phyloP scores from a whole-genome alignment of 2,113 vertebrate genomes.

The Arothron firmamentum region DNA sequence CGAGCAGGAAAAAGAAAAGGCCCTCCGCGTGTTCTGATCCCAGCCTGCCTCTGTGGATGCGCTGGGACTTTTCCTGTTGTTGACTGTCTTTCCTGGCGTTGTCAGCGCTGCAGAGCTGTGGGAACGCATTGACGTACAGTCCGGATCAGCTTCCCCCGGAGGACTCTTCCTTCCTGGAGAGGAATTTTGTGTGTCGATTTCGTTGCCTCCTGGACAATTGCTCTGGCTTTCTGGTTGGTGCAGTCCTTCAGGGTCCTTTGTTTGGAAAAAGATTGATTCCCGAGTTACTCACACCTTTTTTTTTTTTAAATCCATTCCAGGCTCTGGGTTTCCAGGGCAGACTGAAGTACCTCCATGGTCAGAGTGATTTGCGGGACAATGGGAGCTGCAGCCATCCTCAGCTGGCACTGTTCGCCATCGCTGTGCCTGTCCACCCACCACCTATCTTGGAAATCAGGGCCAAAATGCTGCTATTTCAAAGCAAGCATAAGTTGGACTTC shows the following conservation, averaged over 20 bases:
- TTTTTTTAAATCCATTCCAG: constrained; percentile 33
- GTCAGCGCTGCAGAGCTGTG: constrained; percentile 34
- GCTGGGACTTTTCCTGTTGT: background rate
- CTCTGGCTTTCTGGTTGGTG: constrained; percentile 77
- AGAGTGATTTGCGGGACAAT: constrained; percentile 51
- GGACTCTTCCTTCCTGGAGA: constrained; percentile 80
- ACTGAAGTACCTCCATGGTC: constrained; percentile 74
- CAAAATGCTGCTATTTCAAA: constrained; percentile 76
- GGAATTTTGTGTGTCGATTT: constrained; percentile 79
- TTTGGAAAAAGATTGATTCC: background rate
- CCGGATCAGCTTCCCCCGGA: constrained; percentile 72
- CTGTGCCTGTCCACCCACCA: constrained; percentile 67
- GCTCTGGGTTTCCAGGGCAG: constrained; percentile 76
- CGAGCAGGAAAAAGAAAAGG: constrained; percentile 4
- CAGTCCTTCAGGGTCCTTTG: background rate
- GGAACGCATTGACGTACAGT: constrained; percentile 33
- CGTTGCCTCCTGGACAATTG: constrained; percentile 83
- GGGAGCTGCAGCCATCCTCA: constrained; percentile 42
- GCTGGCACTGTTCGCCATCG: constrained; percentile 72
- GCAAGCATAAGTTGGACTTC: constrained; percentile 80
- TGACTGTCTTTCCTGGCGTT: background rate
- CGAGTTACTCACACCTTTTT: background rate
- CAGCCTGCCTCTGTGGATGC: too few relatives aligned
- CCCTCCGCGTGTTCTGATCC: background rate
- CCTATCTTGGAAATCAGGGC: constrained; percentile 75